Conservation (phyloP, 2,797 vertebrate genomes). For the Petrocephalus sullivani region DNA sequence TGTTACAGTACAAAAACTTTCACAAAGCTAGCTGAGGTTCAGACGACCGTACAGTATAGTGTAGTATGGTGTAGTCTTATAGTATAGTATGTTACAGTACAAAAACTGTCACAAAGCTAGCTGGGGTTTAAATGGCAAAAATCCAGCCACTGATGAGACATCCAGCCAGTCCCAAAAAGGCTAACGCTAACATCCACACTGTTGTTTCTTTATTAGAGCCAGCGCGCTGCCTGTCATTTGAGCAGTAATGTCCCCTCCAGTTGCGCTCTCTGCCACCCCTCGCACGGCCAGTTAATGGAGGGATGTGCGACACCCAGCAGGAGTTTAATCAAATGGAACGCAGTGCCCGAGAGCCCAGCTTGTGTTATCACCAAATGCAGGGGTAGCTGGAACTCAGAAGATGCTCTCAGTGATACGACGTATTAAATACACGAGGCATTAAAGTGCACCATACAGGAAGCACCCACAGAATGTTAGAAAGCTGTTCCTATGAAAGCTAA, state of each 20-base stretch:
- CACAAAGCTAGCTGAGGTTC: not conserved
- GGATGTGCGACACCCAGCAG: not conserved
- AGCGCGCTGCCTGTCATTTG: not conserved
- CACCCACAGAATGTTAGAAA: constrained; percentile 29
- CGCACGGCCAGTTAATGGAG: not conserved
- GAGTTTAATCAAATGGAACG: not conserved
- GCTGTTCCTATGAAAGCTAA: not conserved
- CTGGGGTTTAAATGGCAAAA: not conserved
- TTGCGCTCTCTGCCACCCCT: not conserved
- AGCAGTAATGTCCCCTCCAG: not conserved
- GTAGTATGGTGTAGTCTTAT: not conserved
- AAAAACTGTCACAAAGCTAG: not conserved
- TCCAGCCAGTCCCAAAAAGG: not conserved
- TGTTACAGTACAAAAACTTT: not conserved
- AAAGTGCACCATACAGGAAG: not conserved
- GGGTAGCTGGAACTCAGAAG: not conserved
- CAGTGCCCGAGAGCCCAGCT: not conserved
- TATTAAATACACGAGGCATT: not conserved
- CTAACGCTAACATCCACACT: not conserved
- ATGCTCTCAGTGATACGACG: not conserved
- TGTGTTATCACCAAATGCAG: not conserved
- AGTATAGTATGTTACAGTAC: not conserved
- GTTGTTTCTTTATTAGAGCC: not conserved
- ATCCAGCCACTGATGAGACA: not conserved
- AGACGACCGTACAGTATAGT: no score